Conservation (phyloP, 2,888 invertebrate genomes). For the Scaptodrosophila latifasciaeformis region DNA sequence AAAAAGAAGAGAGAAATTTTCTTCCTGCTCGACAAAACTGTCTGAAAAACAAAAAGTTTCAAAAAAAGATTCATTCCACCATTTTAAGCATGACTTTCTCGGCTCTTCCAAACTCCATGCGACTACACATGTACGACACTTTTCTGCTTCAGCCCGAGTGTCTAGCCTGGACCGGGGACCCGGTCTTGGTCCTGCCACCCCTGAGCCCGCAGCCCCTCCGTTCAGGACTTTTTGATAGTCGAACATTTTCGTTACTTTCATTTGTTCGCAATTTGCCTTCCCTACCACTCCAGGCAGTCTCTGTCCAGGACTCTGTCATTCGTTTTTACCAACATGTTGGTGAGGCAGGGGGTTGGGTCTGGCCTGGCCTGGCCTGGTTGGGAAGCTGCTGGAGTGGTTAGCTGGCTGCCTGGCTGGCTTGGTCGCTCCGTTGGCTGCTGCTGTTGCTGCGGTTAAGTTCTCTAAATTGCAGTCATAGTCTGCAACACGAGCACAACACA, state of each 20-base stretch:
- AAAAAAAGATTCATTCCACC: no score
- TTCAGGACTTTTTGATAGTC: neutral
- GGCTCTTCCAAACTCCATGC: no score
- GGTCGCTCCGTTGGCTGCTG: neutral
- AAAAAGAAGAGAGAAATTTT: neutral
- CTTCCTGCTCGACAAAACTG: neutral
- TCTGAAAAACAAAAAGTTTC: neutral
- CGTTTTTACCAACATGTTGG: no score
- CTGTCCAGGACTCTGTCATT: neutral
- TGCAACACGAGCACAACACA: conserved; percentile 37
- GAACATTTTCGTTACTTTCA: conserved; percentile 60
- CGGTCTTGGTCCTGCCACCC: no score
- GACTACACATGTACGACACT: conserved; percentile 44
- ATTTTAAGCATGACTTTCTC: no score
- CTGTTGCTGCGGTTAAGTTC: conserved; percentile 57
- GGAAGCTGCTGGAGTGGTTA: no score
- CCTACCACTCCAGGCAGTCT: conserved; percentile 55
- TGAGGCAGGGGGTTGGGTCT: no score
- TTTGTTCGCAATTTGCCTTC: conserved; percentile 65
- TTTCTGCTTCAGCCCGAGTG: no score
- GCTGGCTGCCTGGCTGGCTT: no score
- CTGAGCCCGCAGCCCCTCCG: neutral
- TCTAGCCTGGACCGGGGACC: no score
- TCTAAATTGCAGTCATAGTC: conserved; percentile 62
- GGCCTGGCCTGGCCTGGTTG: no score